phyloP scores from a whole-genome alignment of 2,888 invertebrate species.

The Lasioglossum marginatum region DNA sequence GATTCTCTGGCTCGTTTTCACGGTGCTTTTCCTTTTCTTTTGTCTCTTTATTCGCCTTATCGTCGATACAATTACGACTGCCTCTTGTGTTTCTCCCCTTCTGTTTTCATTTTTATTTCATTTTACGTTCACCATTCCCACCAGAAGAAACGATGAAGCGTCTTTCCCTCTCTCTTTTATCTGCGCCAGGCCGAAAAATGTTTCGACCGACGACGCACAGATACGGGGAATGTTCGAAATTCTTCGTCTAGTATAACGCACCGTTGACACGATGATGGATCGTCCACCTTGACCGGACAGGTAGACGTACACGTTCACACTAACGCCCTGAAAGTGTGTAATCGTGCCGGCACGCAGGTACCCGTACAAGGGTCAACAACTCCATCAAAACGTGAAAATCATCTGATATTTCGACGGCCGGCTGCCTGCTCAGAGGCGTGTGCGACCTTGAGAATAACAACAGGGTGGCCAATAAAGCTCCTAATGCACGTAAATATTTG shows the following conservation, averaged over 20 bases:
- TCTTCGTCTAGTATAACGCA: constrained; percentile 69
- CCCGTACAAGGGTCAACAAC: constrained; percentile 66
- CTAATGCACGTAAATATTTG: constrained; percentile 23
- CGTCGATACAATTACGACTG: constrained; percentile 13
- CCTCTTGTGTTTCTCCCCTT: background rate
- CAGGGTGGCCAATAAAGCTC: background rate
- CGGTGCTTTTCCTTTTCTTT: background rate
- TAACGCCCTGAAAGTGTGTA: constrained; percentile 69
- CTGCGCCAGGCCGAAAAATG: constrained; percentile 16
- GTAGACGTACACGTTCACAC: constrained; percentile 71
- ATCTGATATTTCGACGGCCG: constrained; percentile 48
- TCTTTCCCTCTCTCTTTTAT: constrained; percentile 39
- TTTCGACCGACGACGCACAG: constrained; percentile 14
- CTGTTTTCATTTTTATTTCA: background rate
- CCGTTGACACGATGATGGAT: constrained; percentile 83
- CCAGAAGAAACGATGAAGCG: background rate
- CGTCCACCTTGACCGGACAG: constrained; percentile 73
- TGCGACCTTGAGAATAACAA: constrained; percentile 32
- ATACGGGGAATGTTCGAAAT: constrained; percentile 48
- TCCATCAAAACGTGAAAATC: constrained; percentile 65
- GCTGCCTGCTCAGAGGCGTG: constrained; percentile 17
- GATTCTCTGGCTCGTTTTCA: constrained; percentile 1
- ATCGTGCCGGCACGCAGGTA: constrained; percentile 68
- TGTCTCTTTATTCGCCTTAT: constrained; percentile 7
- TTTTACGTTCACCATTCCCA: background rate